Percentiles rank a stretch among this genome's conserved stretches.
Evolutionary conservation across 64 coral and sea anemone species (phyloP).

Genomic region (Stichodactyla helianthus): DNA sequence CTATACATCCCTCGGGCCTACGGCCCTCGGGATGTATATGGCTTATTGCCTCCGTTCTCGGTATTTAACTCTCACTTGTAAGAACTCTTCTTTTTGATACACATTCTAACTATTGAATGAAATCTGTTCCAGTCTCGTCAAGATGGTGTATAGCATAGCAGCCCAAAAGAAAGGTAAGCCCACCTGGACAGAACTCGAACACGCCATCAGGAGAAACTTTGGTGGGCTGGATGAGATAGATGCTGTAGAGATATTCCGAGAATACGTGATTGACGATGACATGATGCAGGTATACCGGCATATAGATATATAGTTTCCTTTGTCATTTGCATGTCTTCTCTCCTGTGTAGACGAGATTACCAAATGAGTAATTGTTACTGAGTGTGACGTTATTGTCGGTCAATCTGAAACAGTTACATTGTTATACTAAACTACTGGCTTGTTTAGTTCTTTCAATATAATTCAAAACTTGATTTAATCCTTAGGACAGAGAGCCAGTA

Average conservation of each 20-base stretch:
- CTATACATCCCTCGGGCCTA: too few relatives aligned
- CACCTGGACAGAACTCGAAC: constrained; percentile 55
- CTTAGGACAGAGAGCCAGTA: background rate
- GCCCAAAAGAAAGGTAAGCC: constrained; percentile 23
- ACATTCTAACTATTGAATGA: background rate
- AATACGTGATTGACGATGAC: background rate
- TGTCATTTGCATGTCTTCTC: too few relatives aligned
- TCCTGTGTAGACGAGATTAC: too few relatives aligned
- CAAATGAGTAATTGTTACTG: too few relatives aligned
- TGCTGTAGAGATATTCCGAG: constrained; percentile 50
- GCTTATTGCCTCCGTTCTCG: too few relatives aligned
- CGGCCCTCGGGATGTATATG: too few relatives aligned
- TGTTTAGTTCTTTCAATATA: background rate
- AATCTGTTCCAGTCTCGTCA: constrained; percentile 56
- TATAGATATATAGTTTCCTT: too few relatives aligned
- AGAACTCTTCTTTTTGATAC: background rate
- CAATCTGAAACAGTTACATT: too few relatives aligned
- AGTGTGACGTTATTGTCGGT: too few relatives aligned
- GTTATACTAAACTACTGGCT: background rate
- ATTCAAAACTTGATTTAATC: background rate
- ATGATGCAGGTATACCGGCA: background rate
- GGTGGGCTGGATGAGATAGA: constrained; percentile 74
- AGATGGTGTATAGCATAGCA: constrained; percentile 88
- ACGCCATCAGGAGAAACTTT: constrained; percentile 86
- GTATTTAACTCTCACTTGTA: too few relatives aligned